Evolutionary conservation across 2,797 vertebrate species (phyloP).

Genomic region (Typhlichthys subterraneus): DNA sequence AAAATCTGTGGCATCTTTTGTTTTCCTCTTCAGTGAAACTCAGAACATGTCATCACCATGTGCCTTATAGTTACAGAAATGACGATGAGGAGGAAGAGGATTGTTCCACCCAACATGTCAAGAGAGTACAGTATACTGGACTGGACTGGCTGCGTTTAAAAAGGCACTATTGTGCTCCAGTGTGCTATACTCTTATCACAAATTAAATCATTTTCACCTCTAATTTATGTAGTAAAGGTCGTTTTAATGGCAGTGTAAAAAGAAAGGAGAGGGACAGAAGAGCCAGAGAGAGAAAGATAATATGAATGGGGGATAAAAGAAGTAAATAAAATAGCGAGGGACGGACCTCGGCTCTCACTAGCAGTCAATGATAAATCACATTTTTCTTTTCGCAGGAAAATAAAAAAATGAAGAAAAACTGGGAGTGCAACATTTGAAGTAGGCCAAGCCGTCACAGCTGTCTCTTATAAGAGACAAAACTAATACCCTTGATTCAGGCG

Average conservation of each 20-base stretch:
- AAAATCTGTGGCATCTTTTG: not conserved
- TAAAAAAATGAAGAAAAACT: conserved; percentile 10
- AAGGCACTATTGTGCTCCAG: conserved; percentile 82
- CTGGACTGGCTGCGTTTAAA: conserved; percentile 93
- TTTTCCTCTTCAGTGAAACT: not conserved
- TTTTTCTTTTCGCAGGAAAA: conserved; percentile 47
- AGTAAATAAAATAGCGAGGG: conserved; percentile 17
- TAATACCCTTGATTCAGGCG: conserved; percentile 72
- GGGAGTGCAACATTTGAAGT: conserved; percentile 66
- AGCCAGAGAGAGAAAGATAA: conserved; percentile 23
- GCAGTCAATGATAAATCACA: conserved; percentile 67
- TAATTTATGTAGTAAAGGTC: conserved; percentile 66
- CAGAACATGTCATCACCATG: not conserved
- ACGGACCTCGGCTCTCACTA: conserved; percentile 49
- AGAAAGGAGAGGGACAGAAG: conserved; percentile 20
- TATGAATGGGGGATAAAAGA: conserved; percentile 30
- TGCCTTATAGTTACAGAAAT: not conserved
- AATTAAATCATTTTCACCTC: conserved; percentile 87
- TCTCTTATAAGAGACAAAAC: conserved; percentile 67
- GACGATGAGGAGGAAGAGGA: conserved; percentile 76
- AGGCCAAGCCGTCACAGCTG: conserved; percentile 84
- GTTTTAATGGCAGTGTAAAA: conserved; percentile 68
- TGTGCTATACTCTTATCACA: conserved; percentile 76
- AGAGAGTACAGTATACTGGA: conserved; percentile 81
- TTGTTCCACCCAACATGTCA: conserved; percentile 76